Percentiles rank a stretch among this genome's conserved stretches.
Evolutionary conservation across 2,888 invertebrate species (phyloP).

Genomic region (Elysia crispata): DNA sequence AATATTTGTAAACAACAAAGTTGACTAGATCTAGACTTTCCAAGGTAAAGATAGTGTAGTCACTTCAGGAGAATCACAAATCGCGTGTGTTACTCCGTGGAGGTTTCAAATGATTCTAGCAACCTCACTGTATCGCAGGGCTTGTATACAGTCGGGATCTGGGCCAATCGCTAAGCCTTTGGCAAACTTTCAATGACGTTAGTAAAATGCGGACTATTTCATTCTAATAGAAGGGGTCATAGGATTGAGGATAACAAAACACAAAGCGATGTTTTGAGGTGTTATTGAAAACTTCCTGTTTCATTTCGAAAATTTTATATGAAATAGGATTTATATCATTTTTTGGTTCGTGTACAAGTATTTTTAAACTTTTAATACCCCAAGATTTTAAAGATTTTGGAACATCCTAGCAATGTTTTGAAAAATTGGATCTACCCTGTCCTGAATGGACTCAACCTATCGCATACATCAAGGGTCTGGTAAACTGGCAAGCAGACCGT

Average conservation of each 20-base stretch:
- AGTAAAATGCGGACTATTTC: not conserved
- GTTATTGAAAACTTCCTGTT: not conserved
- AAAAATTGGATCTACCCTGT: slow-evolving; percentile 20
- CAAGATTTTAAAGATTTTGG: slow-evolving; percentile 31
- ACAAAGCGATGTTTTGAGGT: slow-evolving; percentile 24
- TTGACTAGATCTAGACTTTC: not conserved
- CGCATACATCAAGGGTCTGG: slow-evolving; percentile 29
- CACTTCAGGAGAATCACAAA: not conserved
- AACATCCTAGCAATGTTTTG: slow-evolving; percentile 25
- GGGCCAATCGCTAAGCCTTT: slow-evolving; percentile 43
- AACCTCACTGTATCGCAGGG: not conserved
- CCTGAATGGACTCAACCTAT: not conserved
- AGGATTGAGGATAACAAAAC: not conserved
- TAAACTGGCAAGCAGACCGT: slow-evolving; percentile 33
- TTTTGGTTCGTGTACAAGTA: not conserved
- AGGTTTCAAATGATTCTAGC: slow-evolving; percentile 12
- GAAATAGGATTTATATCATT: not conserved
- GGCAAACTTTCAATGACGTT: slow-evolving; percentile 48
- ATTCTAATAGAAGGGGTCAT: slow-evolving; percentile 15
- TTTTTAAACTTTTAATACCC: not conserved
- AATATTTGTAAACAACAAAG: not conserved
- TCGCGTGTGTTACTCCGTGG: not conserved
- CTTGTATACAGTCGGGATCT: slow-evolving; percentile 35
- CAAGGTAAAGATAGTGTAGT: too few species aligned
- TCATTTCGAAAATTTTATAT: not conserved